Base-by-base conservation (phyloP, 2,888 invertebrate species). In the Caradrina clavipalpis region DNA sequence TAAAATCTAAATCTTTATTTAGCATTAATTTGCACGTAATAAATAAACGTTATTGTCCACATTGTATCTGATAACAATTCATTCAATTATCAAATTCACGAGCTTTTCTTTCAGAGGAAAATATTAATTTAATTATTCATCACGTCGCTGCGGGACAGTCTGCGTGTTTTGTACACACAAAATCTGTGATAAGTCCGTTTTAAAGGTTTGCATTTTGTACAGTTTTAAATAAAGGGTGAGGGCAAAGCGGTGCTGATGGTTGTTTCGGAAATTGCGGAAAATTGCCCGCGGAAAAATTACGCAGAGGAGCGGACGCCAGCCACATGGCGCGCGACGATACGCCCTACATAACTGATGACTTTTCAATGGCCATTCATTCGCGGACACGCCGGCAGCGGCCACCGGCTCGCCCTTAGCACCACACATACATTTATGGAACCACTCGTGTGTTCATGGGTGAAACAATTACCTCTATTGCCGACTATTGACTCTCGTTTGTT, bases 291-390 rank as follows among this genome's bases (percentile, higher is more conserved):
- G 91, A 94, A 94, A 95, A 93, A 95, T 94, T 91, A 93, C 91
- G 91, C 83, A 90, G 90, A 91, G 88, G 81, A 90, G 86, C 89
- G 88, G 61, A 63, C 80, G 81, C 87, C 87, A 88, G 91, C 93
- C 95, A 95, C 93, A 95, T 95, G 95, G 94, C 92, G 95, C 92
- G 89, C 90, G 90, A 90, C 93, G 91, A 91, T 93, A 90, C 91
- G 93, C 90, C 93, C 93, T 93, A 93, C 94, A 94, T 95, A 94
- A 95, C 95, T 95, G 95, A 96, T 96, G 95, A 94, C 93, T 95
- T 95, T 95, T 92, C 95, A 92, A 96, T 96, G 94, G 95, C 92
- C 91, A 94, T 95, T 94, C 94, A 93, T 94, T 92, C 91, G 91
- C 89, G 91, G 90, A 89, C 91, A 87, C 86, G 86, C 87, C 83